phyloP scores from a whole-genome alignment of 2,888 invertebrate species.

The Protodeltote pygarga region DNA sequence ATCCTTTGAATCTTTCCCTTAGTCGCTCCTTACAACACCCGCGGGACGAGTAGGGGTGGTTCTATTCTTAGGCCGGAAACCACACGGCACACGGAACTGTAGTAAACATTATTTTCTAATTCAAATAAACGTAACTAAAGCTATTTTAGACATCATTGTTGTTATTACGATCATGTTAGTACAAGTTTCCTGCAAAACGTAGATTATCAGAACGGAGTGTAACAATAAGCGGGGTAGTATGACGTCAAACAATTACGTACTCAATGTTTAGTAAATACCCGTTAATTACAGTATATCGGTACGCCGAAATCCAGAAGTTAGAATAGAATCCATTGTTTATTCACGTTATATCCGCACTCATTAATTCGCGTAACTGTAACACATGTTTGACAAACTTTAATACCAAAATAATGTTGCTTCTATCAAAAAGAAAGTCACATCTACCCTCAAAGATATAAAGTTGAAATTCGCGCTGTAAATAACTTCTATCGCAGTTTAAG shows the following conservation, averaged over 20 bases:
- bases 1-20: no score
- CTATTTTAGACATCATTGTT: not conserved
- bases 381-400: constrained; percentile 28
- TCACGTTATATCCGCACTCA: constrained; percentile 15
- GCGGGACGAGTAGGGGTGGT: no score
- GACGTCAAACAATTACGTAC: constrained; percentile 22
- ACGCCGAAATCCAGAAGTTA: constrained; percentile 10
- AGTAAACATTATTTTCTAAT: no score
- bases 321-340: constrained; percentile 36
- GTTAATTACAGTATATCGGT: constrained; percentile 18
- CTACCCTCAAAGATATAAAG: constrained; percentile 17
- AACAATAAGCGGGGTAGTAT: constrained; percentile 8
- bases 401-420: not conserved
- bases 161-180: not conserved
- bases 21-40: no score
- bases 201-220: not conserved
- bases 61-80: no score
- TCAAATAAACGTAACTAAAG: no score
- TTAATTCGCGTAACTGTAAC: constrained; percentile 16
- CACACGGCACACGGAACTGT: no score
- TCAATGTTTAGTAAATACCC: constrained; percentile 9
- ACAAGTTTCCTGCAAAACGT: constrained; percentile 3
- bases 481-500: not conserved
- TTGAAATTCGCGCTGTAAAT: constrained; percentile 16
- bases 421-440: constrained; percentile 2